Base-by-base conservation (phyloP, 1,140 invertebrate species). In the Phthorimaea operculella region DNA sequence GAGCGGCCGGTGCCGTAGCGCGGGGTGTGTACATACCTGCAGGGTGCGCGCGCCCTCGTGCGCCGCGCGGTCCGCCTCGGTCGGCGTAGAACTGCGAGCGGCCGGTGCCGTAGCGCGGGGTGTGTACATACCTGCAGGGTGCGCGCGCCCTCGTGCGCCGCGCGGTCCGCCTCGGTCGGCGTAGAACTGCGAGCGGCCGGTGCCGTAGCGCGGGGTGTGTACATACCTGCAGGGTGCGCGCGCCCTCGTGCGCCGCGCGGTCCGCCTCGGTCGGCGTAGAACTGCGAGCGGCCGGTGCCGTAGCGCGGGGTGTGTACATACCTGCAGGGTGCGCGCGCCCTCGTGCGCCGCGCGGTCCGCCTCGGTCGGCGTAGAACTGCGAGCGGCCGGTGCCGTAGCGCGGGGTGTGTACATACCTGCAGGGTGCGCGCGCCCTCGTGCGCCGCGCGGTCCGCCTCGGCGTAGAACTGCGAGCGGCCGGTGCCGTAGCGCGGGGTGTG, bases 151-250 rank as follows among this genome's bases (percentile, higher is more conserved):
- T 87, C 87, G 62, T 90, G 88, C 57, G 87, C 85, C 0, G 62
- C 14, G 0, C 71, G 61, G 11, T 58, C 57, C n/a, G 72, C 60
- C 28, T 80, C 79, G n/a, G n/a, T n/a, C n/a, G 4, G 91, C 85
- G 75, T 94, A 94, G 83, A 94, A 94, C 74, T 90, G 91, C 0
- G 93, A 94, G 60, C 91, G 92, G 0, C 93, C 92, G 14, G 90
- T 90, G 28, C 90, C 91, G 67, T 91, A 91, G 67, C 89, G 88
- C 53, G 88, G 88, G 55, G 87, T 85, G 0, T 62, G 16, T 0
- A 70, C 60, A 10, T 58, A 28, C 21, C 21, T 28, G 21, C 6
- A 39, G 36, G 10, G 36, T 47, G 11, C 67, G 59, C 63, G 58
- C 52, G 88, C 74, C 86, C 5, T 87, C 87, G 62, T 90, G 88